phyloP scores from a whole-genome alignment of 2,113 vertebrate species.

The Barbus barbus region DNA sequence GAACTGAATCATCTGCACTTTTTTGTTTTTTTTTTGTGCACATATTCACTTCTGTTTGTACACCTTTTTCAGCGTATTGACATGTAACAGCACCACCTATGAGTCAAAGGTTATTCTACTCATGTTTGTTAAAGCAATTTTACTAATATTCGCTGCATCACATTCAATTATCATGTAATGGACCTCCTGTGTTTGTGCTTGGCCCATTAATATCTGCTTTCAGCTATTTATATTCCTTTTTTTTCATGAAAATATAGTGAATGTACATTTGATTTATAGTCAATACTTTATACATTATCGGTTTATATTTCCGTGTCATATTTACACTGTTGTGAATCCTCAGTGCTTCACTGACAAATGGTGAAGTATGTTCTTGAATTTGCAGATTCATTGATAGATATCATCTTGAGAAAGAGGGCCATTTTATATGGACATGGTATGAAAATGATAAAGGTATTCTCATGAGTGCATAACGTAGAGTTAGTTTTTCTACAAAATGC shows the following conservation, averaged over 20 bases:
- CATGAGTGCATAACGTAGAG: constrained; percentile 55
- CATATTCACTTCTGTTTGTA: not conserved
- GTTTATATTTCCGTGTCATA: constrained; percentile 39
- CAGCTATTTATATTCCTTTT: not conserved
- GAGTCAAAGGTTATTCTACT: not conserved
- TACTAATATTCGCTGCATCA: not conserved
- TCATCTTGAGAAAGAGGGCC: constrained; percentile 64
- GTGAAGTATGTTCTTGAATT: constrained; percentile 63
- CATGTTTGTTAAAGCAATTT: not conserved
- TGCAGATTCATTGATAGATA: constrained; percentile 63
- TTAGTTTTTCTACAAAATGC: constrained; percentile 47
- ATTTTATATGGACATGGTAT: constrained; percentile 63
- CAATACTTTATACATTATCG: not conserved
- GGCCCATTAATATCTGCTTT: not conserved
- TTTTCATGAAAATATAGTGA: not conserved
- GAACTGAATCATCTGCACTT: not conserved
- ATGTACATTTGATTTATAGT: not conserved
- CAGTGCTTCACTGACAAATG: constrained; percentile 58
- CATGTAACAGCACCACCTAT: not conserved
- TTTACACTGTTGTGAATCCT: constrained; percentile 55
- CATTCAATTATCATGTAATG: not conserved
- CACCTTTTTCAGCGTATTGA: not conserved
- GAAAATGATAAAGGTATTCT: constrained; percentile 65
- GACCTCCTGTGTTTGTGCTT: not conserved
- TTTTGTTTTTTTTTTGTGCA: no score